Evolutionary conservation across 1,140 invertebrate genomes (phyloP), one percentile per base, ranked within the genome.

Genomic region (Vanessa tameamea): DNA sequence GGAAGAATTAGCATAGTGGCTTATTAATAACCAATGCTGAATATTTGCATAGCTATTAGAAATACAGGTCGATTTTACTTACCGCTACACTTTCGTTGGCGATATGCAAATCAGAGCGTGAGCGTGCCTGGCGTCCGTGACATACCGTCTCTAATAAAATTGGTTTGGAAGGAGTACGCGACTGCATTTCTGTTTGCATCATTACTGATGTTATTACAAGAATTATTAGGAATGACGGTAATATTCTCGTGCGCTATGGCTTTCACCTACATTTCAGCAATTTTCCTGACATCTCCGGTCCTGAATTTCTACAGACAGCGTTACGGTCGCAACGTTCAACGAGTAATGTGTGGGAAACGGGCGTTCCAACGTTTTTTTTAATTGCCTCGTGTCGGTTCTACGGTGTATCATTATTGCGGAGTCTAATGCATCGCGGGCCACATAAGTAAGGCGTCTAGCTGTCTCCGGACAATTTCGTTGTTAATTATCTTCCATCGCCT

Each of bases 371-470:
- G 47, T 75, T 87, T 87, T 88, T 43, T 86, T 87, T 90, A 90
- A 92, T 92, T 89, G 79, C 82, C 78, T 76, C 78, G 78, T 78
- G 83, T 88, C 82, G 76, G 72, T 72, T 75, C 75, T 80, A 72
- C 70, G 77, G 81, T 85, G 76, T 84, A 84, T 89, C 87, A 88
- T 88, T 87, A 91, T 88, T 87, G 87, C 85, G 86, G 83, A 73
- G 83, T 76, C 81, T 80, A 82, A 84, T 86, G 87, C 85, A 82
- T 79, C 81, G 68, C 82, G 81, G 82, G 78, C 80, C 79, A 81
- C 81, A 89, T 81, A 92, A 89, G 88, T 91, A 91, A 91, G 87
- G 82, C 90, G 86, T 75, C 88, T 92, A 90, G 88, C 87, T 92
- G 90, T 92, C 90, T 91, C 83, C 76, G 83, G 80, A 75, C 87